A percentile compares a stretch with the other conserved stretches of the same genome.
Conservation (phyloP, 2,113 vertebrate species). For the Percopsis transmontana region DNA sequence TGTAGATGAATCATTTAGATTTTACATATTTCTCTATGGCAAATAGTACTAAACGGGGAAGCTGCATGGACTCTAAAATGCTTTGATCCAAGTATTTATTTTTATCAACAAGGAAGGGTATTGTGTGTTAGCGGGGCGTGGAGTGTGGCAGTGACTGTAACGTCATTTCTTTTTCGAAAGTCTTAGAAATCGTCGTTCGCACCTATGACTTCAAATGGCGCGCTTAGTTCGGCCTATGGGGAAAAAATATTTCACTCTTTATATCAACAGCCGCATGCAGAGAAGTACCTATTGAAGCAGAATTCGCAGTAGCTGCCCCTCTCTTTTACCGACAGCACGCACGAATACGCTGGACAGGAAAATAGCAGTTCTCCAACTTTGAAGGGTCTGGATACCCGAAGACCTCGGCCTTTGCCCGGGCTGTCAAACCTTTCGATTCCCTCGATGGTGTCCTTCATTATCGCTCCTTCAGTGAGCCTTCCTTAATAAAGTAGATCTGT, state of each 20-base stretch:
- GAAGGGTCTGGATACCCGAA: conserved; percentile 81
- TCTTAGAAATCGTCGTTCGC: no score
- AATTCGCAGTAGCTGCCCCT: conserved; percentile 87
- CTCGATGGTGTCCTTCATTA: conserved; percentile 67
- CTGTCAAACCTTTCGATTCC: conserved; percentile 88
- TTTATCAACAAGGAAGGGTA: no score
- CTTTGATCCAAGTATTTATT: no score
- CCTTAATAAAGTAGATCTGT: conserved; percentile 7
- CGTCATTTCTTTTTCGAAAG: no score
- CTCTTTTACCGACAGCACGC: conserved; percentile 84
- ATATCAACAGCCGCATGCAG: neutral
- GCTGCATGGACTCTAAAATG: no score
- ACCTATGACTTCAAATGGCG: no score
- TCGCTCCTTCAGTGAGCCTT: neutral
- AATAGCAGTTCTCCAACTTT: conserved; percentile 86
- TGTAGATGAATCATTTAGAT: no score
- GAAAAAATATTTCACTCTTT: no score
- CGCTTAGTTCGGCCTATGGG: no score
- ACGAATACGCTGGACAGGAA: conserved; percentile 83
- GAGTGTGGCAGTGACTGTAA: no score
- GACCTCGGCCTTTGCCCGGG: conserved; percentile 87
- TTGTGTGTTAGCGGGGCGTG: no score
- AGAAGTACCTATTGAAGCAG: conserved; percentile 88
- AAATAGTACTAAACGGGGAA: no score
- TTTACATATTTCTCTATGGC: neutral